Evolutionary conservation across 92 coral and sea anemone genomes (phyloP), one percentile per base, ranked within the genome.

Genomic region (Zoanthus sociatus): DNA sequence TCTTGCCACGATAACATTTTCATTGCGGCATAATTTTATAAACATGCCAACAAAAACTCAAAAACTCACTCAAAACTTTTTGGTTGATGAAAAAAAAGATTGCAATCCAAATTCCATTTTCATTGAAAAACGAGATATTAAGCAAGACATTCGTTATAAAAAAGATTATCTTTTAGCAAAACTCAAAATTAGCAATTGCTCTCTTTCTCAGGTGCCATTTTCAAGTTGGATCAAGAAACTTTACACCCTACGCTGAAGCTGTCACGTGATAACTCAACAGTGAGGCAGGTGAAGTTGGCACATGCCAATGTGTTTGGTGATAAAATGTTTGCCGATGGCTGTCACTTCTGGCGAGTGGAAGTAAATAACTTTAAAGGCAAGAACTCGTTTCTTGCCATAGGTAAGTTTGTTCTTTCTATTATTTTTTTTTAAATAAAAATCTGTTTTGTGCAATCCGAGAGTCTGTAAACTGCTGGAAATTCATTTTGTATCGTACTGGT

Each of bases 291-390:
- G 20, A 74, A 30, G 45, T 31, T 88, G 82, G 83, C 92, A 7
- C 98, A 94, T 63, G 94, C 94, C 18, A 93, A 94, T 48, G 93
- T 88, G 56, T 94, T 93, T 67, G 98, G 98, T 11, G 94, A 94
- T 72, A 95, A 94, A 9, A 77, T 89, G 0, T 88, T 94, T 21
- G 92, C 93, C 7, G 98, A 94, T 76, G 98, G 98, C 16, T 91
- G 98, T 37, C 98, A 94, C 76, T 94, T 83, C 83, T 94, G 98
- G 98, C 76, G 76, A 61, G 79, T 94, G 18, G 86, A 92, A 26
- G 82, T 94, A 10, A 92, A 91, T 53, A 87, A 87, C 79, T 87
- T 91, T 73, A 90, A 89, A 66, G 89, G 93, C 21, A 92, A 93
- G 63, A 94, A 93, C 51, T 89, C 93, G n/a, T 94, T 94, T 61